Base-by-base conservation (phyloP, 2,888 invertebrate species). In the Dasypogon diadema region DNA sequence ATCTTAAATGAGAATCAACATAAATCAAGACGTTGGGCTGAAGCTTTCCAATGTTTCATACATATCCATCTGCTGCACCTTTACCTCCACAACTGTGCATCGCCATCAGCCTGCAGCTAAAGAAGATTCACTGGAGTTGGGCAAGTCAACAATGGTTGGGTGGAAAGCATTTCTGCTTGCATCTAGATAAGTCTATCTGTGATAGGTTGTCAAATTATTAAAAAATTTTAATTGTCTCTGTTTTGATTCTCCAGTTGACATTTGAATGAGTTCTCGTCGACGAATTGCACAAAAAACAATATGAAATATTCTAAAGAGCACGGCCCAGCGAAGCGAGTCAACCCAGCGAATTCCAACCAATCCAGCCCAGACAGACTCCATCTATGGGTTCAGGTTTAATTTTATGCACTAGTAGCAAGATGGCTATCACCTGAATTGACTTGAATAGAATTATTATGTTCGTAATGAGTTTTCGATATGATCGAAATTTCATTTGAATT, bases 331-430 rank as follows among this genome's bases (percentile, higher is more conserved):
- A 5, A 51, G 51, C 18, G 51, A 16, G 46, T 21, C 51, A 16
- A 16, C 51, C 51, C 48, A 12, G 10, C 16, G 42, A 63, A 21
- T 42, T 4, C 63, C 22, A 16, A n/a, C n/a, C n/a, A n/a, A n/a
- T n/a, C n/a, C 21, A 30, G 34, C 5, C 34, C 34, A n/a, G n/a
- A n/a, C 34, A 42, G 42, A 46, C 6, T 42, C 21, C 16, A 16
- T 46, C 65, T 24, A 18, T 16, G 46, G 42, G 46, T 48, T 65
- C 14, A 12, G 18, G 22, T 22, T 65, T 65, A 65, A 65, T 65
- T 65, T 65, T 65, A 65, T 65, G 65, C 65, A 65, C 65, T 65
- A 65, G 65, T 65, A 46, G 65, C 48, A 65, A 51, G 65, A 65
- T 65, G 46, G 16, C 46, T n/a, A 65, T 65, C 65, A 8, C n/a